phyloP scores from a whole-genome alignment of 2,888 invertebrate genomes.

The Papilio elwesi region DNA sequence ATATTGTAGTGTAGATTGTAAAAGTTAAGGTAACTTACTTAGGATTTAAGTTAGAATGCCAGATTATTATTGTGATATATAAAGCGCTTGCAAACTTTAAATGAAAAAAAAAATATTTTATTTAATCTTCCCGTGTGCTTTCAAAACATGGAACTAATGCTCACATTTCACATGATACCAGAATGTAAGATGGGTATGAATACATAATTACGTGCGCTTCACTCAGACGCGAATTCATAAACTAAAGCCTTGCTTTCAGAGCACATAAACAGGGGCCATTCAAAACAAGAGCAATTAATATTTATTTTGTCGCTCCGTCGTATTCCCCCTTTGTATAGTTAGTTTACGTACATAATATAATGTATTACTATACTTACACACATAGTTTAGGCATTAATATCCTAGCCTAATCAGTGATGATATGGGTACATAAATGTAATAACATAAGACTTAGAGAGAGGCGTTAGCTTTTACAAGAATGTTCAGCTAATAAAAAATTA shows the following conservation, averaged over 20 bases:
- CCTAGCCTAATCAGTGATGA: neutral
- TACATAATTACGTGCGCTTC: slow-evolving; percentile 31
- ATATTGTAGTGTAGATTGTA: too few species aligned
- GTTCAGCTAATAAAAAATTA: too few species aligned
- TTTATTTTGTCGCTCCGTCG: slow-evolving; percentile 6
- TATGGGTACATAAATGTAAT: too few species aligned
- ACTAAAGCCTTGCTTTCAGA: slow-evolving; percentile 29
- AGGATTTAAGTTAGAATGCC: too few species aligned
- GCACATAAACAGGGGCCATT: slow-evolving; percentile 11
- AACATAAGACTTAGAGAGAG: too few species aligned
- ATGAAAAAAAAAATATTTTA: neutral
- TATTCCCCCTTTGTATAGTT: neutral
- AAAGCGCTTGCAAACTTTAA: too few species aligned
- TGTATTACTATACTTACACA: neutral
- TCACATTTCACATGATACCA: slow-evolving; percentile 22
- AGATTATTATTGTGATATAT: too few species aligned
- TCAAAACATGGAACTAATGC: slow-evolving; percentile 6
- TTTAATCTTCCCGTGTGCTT: neutral
- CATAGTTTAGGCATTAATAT: too few species aligned
- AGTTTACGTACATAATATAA: neutral
- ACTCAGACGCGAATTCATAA: slow-evolving; percentile 24
- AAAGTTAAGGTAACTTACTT: too few species aligned
- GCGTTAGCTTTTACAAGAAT: too few species aligned
- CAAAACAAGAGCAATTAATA: slow-evolving; percentile 29
- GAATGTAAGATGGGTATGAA: slow-evolving; percentile 27